phyloP scores from a whole-genome alignment of 2,797 vertebrate genomes.

The Huso huso region DNA sequence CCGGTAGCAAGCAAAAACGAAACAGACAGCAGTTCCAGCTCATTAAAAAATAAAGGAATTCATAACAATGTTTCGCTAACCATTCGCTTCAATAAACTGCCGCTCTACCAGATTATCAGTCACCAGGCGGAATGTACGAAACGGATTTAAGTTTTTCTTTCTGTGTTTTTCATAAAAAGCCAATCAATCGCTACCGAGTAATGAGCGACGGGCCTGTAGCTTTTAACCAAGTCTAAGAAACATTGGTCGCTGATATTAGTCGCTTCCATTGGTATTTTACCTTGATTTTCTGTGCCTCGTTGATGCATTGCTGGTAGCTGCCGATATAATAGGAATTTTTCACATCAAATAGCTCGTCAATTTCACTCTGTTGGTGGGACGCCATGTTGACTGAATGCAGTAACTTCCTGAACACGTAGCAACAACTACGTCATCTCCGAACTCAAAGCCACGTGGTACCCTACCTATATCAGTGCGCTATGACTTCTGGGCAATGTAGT shows the following conservation, averaged over 20 bases:
- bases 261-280: constrained; percentile 34
- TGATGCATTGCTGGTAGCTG: constrained; percentile 89
- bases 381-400: constrained; percentile 47
- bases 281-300: constrained; percentile 91
- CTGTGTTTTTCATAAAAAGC: too few relatives aligned
- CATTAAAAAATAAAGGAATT: too few relatives aligned
- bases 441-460: neutral
- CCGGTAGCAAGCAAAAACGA: too few relatives aligned
- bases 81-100: too few relatives aligned
- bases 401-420: constrained; percentile 56
- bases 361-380: constrained; percentile 56
- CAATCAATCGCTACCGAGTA: too few relatives aligned
- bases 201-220: too few relatives aligned
- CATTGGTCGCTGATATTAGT: neutral
- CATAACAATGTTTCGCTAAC: too few relatives aligned
- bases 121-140: too few relatives aligned
- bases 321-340: constrained; percentile 92
- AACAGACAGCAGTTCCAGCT: too few relatives aligned
- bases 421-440: constrained; percentile 29
- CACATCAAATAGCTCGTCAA: constrained; percentile 68
- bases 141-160: too few relatives aligned
- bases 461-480: neutral
- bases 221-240: too few relatives aligned
- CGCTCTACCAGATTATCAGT: too few relatives aligned
- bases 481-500: constrained; percentile 2